These are phyloP conservation scores for Spinus olivaceus DNA, from an alignment of 2,797 vertebrate species.

Conservation along the genomic window DNA sequence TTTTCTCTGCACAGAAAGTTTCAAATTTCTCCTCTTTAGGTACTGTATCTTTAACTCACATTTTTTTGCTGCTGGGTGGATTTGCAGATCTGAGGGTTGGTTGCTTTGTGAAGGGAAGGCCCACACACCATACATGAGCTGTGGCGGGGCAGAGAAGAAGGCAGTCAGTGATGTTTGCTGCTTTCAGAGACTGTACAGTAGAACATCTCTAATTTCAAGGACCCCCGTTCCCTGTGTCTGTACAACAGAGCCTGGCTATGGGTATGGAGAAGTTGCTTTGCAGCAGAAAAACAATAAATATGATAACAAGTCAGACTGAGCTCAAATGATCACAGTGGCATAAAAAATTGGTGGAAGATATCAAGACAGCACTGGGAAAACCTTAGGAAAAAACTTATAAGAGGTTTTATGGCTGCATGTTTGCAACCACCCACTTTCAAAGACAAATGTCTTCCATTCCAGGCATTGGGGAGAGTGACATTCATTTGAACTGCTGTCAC, in stretches of 20 bases:
- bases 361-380: neutral
- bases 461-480: neutral
- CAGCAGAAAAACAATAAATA: neutral
- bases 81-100: neutral
- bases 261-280: neutral
- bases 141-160: neutral
- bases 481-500: neutral
- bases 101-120: neutral
- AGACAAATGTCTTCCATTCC: neutral
- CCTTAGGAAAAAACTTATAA: neutral
- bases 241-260: neutral
- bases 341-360: neutral
- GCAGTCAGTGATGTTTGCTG: neutral
- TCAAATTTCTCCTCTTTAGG: neutral
- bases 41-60: neutral
- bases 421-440: neutral
- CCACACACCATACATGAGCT: neutral
- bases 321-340: neutral
- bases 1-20: neutral
- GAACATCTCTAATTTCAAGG: neutral
- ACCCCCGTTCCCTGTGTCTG: neutral
- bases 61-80: neutral
- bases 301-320: neutral
- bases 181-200: neutral
- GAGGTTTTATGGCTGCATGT: neutral